These are phyloP conservation scores for Chrysoperla carnea DNA, from an alignment of 1,140 invertebrate species.

Conservation along the genomic window DNA sequence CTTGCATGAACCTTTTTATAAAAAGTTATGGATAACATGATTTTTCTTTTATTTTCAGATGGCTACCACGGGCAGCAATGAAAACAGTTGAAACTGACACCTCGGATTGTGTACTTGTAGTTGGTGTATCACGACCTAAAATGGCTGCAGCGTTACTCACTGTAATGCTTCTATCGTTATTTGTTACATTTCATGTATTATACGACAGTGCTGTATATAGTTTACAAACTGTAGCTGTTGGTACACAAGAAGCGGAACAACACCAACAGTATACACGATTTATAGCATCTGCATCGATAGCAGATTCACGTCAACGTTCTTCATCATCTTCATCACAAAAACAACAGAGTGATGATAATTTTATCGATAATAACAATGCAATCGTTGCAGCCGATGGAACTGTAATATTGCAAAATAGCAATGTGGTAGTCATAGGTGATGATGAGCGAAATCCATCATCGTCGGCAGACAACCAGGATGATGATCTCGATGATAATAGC, in stretches of 20 bases:
- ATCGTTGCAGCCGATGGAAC: too few species aligned
- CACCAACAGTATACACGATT: neutral
- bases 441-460: conserved; percentile 6
- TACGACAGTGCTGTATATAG: conserved; percentile 69
- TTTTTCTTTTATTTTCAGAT: conserved; percentile 31
- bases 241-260: conserved; percentile 6
- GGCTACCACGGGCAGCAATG: conserved; percentile 58
- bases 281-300: neutral
- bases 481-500: conserved; percentile 15
- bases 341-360: neutral
- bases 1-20: too few species aligned
- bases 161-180: conserved; percentile 55
- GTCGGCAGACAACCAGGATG: conserved; percentile 14
- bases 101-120: conserved; percentile 60
- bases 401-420: too few species aligned
- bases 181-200: conserved; percentile 62
- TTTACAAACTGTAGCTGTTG: conserved; percentile 34
- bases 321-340: neutral
- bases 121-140: conserved; percentile 59
- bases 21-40: too few species aligned
- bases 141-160: conserved; percentile 59
- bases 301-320: neutral
- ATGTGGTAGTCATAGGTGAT: conserved; percentile 3
- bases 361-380: neutral
- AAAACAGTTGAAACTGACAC: conserved; percentile 56